Conservation (phyloP, 2,113 vertebrate species). For the Myotis brandtii region DNA sequence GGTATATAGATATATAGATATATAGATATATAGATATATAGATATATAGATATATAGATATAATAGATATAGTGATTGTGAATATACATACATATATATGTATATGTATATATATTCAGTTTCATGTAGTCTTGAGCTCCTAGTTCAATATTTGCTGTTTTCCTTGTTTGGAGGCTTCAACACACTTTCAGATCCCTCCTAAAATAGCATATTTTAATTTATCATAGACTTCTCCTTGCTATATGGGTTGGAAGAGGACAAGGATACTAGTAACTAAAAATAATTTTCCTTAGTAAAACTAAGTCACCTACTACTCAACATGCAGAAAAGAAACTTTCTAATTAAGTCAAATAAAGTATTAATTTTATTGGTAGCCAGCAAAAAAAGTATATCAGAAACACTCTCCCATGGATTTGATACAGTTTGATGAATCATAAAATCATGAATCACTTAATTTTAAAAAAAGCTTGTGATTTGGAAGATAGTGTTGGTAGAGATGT, state of each 20-base stretch:
- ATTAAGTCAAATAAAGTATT: conserved; percentile 59
- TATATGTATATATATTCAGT: background rate
- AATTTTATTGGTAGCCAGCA: conserved; percentile 41
- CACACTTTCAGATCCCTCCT: background rate
- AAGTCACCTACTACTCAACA: conserved; percentile 38
- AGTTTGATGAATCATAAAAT: conserved; percentile 65
- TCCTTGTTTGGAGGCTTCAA: background rate
- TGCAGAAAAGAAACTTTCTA: conserved; percentile 29
- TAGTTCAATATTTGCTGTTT: background rate
- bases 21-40: too few species aligned
- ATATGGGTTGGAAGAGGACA: background rate
- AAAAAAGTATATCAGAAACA: conserved; percentile 45
- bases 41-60: too few species aligned
- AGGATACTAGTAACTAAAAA: background rate
- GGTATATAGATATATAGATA: too few species aligned
- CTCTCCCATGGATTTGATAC: conserved; percentile 55
- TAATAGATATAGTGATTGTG: too few species aligned
- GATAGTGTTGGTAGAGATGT: background rate
- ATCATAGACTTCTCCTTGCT: background rate
- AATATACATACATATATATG: too few species aligned
- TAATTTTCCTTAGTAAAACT: conserved; percentile 38
- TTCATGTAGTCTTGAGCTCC: conserved; percentile 20
- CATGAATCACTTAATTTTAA: conserved; percentile 62
- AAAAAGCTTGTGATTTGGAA: conserved; percentile 53
- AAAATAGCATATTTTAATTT: background rate